Evolutionary conservation across 2,113 vertebrate genomes (phyloP).

Genomic region (Catagonus wagneri): DNA sequence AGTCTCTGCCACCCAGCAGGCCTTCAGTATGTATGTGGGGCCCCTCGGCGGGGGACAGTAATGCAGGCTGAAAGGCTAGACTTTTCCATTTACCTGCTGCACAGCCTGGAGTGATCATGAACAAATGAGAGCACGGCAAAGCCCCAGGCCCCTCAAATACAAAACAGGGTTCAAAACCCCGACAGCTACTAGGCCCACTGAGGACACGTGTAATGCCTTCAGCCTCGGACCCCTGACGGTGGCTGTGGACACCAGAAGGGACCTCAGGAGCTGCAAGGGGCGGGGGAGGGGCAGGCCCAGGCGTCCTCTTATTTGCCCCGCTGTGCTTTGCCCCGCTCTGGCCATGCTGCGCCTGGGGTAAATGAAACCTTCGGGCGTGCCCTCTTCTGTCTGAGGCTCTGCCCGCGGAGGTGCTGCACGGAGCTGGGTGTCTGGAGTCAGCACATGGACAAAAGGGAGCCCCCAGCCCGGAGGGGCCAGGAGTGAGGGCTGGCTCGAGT

Average conservation of each 20-base stretch:
- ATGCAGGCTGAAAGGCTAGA: not conserved
- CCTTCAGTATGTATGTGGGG: not conserved
- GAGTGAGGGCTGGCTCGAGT: not conserved
- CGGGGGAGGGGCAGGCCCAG: not conserved
- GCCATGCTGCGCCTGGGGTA: not conserved
- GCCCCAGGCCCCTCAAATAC: not conserved
- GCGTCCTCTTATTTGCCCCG: not conserved
- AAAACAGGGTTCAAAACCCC: not conserved
- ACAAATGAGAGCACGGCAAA: not conserved
- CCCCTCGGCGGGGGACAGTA: not conserved
- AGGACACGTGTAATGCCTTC: not conserved
- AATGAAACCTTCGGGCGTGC: not conserved
- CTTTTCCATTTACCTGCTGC: not conserved
- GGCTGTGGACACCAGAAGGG: not conserved
- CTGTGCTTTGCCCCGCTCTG: not conserved
- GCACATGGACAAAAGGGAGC: fast-evolving
- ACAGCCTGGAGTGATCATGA: not conserved
- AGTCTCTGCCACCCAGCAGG: not conserved
- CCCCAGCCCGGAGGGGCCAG: too few relatives aligned
- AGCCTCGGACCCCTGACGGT: not conserved
- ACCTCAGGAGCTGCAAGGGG: not conserved
- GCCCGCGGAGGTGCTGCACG: not conserved
- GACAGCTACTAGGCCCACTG: too few relatives aligned
- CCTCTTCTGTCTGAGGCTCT: not conserved
- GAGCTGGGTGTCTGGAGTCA: not conserved